A percentile compares a stretch with the other conserved stretches of the same genome.
These are phyloP conservation scores for Sarotherodon lohbergeri DNA, from an alignment of 2,113 vertebrate genomes.

Conservation along the genomic window DNA sequence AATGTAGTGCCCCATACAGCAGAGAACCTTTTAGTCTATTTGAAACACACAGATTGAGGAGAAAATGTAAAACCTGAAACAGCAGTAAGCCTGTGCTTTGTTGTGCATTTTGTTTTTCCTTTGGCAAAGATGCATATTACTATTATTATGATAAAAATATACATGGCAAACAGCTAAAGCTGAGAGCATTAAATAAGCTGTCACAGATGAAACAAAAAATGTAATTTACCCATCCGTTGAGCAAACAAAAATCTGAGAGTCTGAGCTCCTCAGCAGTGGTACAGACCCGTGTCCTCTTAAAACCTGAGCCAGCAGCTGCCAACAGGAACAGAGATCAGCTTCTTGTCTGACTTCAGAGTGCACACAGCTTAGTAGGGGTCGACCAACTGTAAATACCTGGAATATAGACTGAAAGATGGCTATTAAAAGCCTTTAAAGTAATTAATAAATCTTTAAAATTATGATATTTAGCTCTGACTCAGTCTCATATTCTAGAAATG, in stretches of 20 bases:
- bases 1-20: rapidly evolving
- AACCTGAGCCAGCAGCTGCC: not conserved
- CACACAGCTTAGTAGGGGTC: not conserved
- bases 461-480: not conserved
- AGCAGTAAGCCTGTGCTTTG: not conserved
- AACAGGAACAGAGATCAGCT: not conserved
- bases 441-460: not conserved
- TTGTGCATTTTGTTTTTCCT: not conserved
- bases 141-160: not conserved
- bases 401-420: rapidly evolving
- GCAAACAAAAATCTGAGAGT: not conserved
- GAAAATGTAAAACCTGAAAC: not conserved
- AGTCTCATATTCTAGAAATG: not conserved
- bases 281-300: not conserved
- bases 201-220: not conserved
- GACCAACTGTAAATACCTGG: not conserved
- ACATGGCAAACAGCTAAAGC: not conserved
- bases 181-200: not conserved
- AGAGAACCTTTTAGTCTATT: not conserved
- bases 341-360: not conserved
- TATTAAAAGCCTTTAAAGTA: rapidly evolving
- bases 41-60: not conserved
- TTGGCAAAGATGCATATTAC: not conserved
- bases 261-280: not conserved
- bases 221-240: not conserved